phyloP scores from a whole-genome alignment of 2,888 invertebrate genomes.

The Sesia bembeciformis region DNA sequence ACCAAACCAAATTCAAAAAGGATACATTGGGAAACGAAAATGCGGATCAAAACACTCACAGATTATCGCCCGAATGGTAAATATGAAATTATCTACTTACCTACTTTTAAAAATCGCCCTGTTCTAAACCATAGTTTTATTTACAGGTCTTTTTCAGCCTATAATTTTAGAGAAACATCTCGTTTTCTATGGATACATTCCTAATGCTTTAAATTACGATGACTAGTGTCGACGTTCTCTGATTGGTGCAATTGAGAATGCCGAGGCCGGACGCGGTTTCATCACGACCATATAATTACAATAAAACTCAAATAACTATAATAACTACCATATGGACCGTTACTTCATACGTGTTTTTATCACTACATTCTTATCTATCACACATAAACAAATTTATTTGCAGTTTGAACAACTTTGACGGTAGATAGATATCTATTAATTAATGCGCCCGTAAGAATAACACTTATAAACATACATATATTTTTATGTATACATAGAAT shows the following conservation, averaged over 20 bases:
- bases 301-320: not conserved
- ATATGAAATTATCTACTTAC: conserved; percentile 11
- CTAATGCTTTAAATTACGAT: conserved; percentile 59
- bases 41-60: conserved; percentile 66
- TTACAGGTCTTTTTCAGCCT: no score
- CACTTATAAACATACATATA: no score
- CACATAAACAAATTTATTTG: no score
- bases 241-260: conserved; percentile 54
- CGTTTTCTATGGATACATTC: conserved; percentile 14
- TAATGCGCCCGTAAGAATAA: no score
- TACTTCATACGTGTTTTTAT: no score
- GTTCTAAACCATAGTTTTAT: not conserved
- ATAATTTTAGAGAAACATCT: not conserved
- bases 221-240: conserved; percentile 43
- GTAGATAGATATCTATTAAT: no score
- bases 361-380: no score
- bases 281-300: conserved; percentile 6
- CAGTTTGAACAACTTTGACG: no score
- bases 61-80: conserved; percentile 72
- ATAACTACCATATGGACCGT: no score
- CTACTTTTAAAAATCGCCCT: not conserved
- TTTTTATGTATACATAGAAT: no score
- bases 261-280: conserved; percentile 58
- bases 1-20: conserved; percentile 58
- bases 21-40: conserved; percentile 72